Conservation (phyloP, 2,888 invertebrate species). For the Agelastica alni region DNA sequence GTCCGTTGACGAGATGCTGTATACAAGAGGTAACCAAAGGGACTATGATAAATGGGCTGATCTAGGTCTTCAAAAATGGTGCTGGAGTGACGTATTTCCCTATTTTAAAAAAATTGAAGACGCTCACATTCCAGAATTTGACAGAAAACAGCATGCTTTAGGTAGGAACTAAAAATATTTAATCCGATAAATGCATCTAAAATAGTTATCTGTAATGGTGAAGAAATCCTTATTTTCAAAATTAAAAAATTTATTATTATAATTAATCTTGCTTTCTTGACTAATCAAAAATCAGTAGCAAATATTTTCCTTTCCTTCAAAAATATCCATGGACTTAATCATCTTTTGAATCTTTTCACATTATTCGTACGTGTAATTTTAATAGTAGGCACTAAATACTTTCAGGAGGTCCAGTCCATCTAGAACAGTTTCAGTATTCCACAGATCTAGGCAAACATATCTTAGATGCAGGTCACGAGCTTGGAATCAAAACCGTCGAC, state of each 20-base stretch:
- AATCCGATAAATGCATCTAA: too few relatives aligned
- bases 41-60: slow-evolving; percentile 80
- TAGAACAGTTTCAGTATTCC: slow-evolving; percentile 53
- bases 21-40: slow-evolving; percentile 69
- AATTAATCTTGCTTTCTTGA: too few relatives aligned
- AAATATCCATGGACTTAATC: too few relatives aligned
- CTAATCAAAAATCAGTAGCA: too few relatives aligned
- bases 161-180: too few relatives aligned
- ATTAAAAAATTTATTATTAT: not conserved
- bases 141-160: slow-evolving; percentile 50
- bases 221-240: too few relatives aligned
- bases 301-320: too few relatives aligned
- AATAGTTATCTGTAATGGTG: too few relatives aligned
- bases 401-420: slow-evolving; percentile 60
- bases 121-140: slow-evolving; percentile 63
- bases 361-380: too few relatives aligned
- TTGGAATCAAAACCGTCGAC: slow-evolving; percentile 65
- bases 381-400: too few relatives aligned
- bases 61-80: slow-evolving; percentile 75
- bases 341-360: too few relatives aligned
- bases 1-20: slow-evolving; percentile 81
- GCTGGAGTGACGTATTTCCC: slow-evolving; percentile 70
- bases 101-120: slow-evolving; percentile 82
- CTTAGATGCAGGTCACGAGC: slow-evolving; percentile 65
- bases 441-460: slow-evolving; percentile 51